Percentiles rank a stretch among this genome's conserved stretches.
Evolutionary conservation across 2,888 invertebrate genomes (phyloP).

Genomic region (Agonopterix subpropinquella): DNA sequence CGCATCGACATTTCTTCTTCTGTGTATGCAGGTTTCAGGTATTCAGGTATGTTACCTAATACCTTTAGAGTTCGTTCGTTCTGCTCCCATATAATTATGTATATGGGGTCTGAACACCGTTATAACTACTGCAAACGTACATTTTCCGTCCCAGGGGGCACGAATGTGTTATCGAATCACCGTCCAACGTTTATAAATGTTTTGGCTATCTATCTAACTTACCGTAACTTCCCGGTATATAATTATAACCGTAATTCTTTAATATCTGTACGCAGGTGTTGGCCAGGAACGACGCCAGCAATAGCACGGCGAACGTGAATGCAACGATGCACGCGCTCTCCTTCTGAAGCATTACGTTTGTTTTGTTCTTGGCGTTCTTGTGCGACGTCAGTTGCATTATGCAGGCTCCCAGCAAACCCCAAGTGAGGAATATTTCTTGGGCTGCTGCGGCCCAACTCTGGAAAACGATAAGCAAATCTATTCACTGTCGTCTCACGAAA

Average conservation of each 20-base stretch:
- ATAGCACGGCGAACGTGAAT: conserved; percentile 83
- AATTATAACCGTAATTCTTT: conserved; percentile 82
- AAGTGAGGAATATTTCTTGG: conserved; percentile 91
- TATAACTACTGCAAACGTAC: no score
- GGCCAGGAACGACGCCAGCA: conserved; percentile 86
- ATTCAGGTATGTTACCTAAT: no score
- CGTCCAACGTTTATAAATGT: no score
- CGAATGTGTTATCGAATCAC: no score
- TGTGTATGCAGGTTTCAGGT: no score
- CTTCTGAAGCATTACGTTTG: conserved; percentile 55
- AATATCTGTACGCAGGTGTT: conserved; percentile 89
- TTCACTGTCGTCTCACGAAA: neutral
- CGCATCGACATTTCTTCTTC: no score
- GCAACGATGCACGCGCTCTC: conserved; percentile 62
- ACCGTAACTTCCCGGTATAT: conserved; percentile 92
- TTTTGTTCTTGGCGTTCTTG: conserved; percentile 81
- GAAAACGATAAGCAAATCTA: neutral
- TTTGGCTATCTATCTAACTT: conserved; percentile 33
- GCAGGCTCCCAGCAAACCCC: conserved; percentile 89
- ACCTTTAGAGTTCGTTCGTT: no score
- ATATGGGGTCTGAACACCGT: no score
- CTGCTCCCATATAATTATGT: no score
- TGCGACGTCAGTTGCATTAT: conserved; percentile 88
- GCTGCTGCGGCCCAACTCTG: conserved; percentile 93
- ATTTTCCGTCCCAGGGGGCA: no score